phyloP scores from a whole-genome alignment of 2,113 vertebrate species.

The Megalops atlanticus region DNA sequence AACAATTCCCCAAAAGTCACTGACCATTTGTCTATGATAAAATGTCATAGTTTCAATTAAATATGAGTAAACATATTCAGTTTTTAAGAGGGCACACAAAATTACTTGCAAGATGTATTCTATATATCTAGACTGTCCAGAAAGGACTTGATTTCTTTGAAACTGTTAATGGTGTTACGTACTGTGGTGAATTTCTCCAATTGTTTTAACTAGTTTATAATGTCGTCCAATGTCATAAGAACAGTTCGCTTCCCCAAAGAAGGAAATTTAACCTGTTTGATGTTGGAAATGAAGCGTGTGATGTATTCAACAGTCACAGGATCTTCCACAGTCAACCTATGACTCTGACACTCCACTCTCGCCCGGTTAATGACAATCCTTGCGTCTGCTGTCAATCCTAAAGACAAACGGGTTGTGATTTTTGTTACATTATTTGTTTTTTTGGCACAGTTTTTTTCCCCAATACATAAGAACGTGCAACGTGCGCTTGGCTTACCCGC shows the following conservation, averaged over 20 bases:
- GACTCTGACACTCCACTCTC: slow-evolving; percentile 85
- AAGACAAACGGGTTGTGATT: background rate
- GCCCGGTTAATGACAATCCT: slow-evolving; percentile 85
- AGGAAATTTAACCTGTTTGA: slow-evolving; percentile 83
- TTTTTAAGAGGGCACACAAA: too few species aligned
- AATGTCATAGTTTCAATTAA: too few species aligned
- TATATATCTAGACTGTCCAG: too few species aligned
- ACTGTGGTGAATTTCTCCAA: too few species aligned
- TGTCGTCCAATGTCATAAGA: too few species aligned
- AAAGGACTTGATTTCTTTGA: too few species aligned
- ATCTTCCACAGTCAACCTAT: slow-evolving; percentile 84
- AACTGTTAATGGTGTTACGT: too few species aligned
- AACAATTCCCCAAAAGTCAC: background rate
- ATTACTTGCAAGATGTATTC: too few species aligned
- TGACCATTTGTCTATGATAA: too few species aligned
- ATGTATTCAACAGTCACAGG: slow-evolving; percentile 87
- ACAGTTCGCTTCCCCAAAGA: too few species aligned
- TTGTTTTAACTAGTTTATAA: too few species aligned
- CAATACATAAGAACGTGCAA: background rate
- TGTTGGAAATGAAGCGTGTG: slow-evolving; percentile 82
- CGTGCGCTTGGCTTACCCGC: slow-evolving; percentile 64
- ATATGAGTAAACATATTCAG: too few species aligned
- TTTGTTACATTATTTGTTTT: background rate
- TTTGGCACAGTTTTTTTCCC: background rate
- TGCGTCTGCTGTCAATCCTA: slow-evolving; percentile 84